Evolutionary conservation across 2,888 invertebrate genomes (phyloP).

Genomic region (Helleia helle): DNA sequence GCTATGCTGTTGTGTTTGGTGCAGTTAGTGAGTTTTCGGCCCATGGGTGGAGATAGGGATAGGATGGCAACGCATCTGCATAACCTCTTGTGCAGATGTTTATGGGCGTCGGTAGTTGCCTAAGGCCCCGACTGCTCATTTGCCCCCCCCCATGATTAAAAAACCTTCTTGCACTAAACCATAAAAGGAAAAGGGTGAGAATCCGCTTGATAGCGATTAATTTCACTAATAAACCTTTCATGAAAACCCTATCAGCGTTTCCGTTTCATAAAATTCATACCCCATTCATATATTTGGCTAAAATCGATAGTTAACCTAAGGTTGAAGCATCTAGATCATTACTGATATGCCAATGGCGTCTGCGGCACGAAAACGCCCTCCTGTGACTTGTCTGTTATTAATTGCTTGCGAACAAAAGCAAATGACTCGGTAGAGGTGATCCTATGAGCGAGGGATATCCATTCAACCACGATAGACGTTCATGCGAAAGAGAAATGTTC

Average conservation of each 20-base stretch:
- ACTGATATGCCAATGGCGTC: conserved; percentile 62
- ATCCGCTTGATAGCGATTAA: too few relatives aligned
- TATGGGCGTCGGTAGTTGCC: too few relatives aligned
- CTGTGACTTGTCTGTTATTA: conserved; percentile 69
- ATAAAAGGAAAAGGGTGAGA: too few relatives aligned
- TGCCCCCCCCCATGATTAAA: too few relatives aligned
- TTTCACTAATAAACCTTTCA: too few relatives aligned
- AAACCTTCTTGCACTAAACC: too few relatives aligned
- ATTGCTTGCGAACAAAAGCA: conserved; percentile 72
- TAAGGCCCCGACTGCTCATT: too few relatives aligned
- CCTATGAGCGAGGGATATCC: conserved; percentile 67
- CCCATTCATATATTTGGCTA: background rate
- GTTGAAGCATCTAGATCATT: conserved; percentile 52
- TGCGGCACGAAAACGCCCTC: conserved; percentile 63
- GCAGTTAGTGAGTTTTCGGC: too few relatives aligned
- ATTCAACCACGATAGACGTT: conserved; percentile 67
- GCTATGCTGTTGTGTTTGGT: too few relatives aligned
- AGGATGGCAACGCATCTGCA: too few relatives aligned
- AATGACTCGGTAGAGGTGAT: conserved; percentile 72
- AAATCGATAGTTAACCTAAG: conserved; percentile 17
- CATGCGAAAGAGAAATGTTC: conserved; percentile 68
- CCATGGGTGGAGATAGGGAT: too few relatives aligned
- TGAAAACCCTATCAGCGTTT: background rate
- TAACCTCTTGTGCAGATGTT: too few relatives aligned
- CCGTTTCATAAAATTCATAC: background rate